Evolutionary conservation across 2,113 vertebrate genomes (phyloP), one percentile per base, ranked within the genome.

Genomic region (Labrus mixtus): DNA sequence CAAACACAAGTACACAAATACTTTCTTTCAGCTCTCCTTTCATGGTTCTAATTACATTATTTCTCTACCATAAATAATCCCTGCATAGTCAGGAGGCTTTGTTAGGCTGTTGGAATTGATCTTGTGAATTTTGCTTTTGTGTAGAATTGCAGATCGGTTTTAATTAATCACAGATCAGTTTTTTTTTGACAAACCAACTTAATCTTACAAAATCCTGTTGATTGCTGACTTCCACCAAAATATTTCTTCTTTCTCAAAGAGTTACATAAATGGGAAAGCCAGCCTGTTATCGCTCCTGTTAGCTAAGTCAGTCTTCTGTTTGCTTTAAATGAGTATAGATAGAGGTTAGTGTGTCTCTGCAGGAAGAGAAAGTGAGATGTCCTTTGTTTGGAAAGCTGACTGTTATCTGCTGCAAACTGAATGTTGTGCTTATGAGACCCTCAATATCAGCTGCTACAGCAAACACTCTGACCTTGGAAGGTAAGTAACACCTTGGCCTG

Each of bases 381-480:
- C n/a, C 17, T 75, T 65, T 59, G 22, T 29, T 63, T 51, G 5
- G 41, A 74, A 13, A 43, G 50, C 36, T 43, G 33, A 12, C 20
- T 48, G 22, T 74, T 79, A 61, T 78, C 71, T 76, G 15, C 55
- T 73, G 58, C 25, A 75, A 60, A 66, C 73, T 20, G 33, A 74
- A 56, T 69, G 62, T 66, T 82, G 66, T 81, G 33, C n/a, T 41
- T 55, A 33, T 63, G 25, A 71, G 37, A 67, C 65, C 56, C 36
- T 70, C 55, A 77, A 70, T 75, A 87, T 87, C 67, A 76, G 68
- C 65, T 39, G 53, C 80, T 62, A 62, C 29, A 74, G 41, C 55
- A 79, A 84, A 73, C 19, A 69, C 25, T 36, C 6, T 48, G 37
- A 80, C 87, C 84, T 56, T 82, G 82, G 11, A 57, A 71, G 65